Base-by-base conservation (phyloP, 2,113 vertebrate species). In the Hypomesus transpacificus region DNA sequence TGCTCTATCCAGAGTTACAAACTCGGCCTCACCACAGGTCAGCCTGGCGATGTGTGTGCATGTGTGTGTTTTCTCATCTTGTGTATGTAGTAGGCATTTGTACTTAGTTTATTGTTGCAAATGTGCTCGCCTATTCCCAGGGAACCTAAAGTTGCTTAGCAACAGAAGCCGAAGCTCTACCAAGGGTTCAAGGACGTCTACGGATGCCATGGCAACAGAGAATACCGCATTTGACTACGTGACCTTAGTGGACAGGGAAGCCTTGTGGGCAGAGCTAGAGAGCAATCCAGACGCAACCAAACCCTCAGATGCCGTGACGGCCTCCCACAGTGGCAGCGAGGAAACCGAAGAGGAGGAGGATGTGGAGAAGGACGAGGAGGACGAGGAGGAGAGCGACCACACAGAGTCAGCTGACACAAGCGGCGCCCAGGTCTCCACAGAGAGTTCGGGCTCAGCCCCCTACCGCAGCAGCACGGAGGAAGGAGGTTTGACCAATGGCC, bases 391-490 rank as follows among this genome's bases (percentile, higher is more conserved):
- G 28, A 98, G 95, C 1, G 96, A 96, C 74, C 93, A 94, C 91
- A 98, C 96, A 0, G 96, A 98, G 77, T 99, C 96, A 0, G 95
- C 94, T 0, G 96, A 98, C 85, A 94, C 94, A 24, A 96, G 93
- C 70, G 92, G 89, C 0, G 90, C 91, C 54, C 94, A 88, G 74
- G 83, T 85, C 0, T 95, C 95, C 80, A 95, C 93, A 0, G 96
- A 96, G 76, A 96, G 93, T 53, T 95, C 95, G 2, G 89, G 92
- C 51, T 96, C 94, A 0, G 88, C 83, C 6, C 90, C 90, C 0
- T 95, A 90, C 66, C 88, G 75, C 61, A 90, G 88, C 86, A 84
- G 63, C 0, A 75, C 76, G 1, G 93, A 92, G 18, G 89, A 80
- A 3, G 93, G 83, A 51, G 87, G 85, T 0, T 31, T 82, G 58